Evolutionary conservation across 2,113 vertebrate genomes (phyloP).

Genomic region (Pao palembangensis): DNA sequence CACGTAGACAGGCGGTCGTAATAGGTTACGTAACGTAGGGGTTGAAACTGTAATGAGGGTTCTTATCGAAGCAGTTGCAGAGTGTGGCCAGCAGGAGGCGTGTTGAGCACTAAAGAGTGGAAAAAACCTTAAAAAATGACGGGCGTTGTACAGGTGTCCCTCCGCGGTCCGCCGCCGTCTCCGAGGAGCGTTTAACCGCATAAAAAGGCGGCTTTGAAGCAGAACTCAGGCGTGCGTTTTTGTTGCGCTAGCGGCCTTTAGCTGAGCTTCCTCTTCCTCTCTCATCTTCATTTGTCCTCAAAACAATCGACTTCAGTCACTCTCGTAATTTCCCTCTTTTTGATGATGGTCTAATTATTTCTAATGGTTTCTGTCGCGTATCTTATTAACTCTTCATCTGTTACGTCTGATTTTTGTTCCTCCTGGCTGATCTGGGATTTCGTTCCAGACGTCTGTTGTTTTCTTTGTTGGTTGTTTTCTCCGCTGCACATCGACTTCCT

Average conservation of each 20-base stretch:
- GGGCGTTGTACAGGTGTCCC: not conserved
- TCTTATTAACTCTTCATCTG: constrained; percentile 47
- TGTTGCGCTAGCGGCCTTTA: not conserved
- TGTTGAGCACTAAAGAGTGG: not conserved
- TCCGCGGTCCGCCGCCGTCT: constrained; percentile 7
- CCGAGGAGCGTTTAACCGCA: constrained; percentile 14
- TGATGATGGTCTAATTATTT: constrained; percentile 62
- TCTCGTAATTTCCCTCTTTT: constrained; percentile 32
- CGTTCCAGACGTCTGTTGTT: constrained; percentile 18
- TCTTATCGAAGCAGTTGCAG: no score
- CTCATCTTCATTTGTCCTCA: constrained; percentile 37
- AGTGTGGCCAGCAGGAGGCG: not conserved
- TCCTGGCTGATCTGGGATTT: constrained; percentile 30
- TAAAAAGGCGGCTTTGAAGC: constrained; percentile 19
- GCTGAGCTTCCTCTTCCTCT: constrained; percentile 30
- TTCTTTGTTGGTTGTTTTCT: constrained; percentile 28
- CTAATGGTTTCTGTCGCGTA: constrained; percentile 52
- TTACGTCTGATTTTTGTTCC: constrained; percentile 9
- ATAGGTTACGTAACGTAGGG: no score
- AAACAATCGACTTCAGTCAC: constrained; percentile 60
- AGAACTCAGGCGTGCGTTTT: constrained; percentile 3
- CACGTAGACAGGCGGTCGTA: no score
- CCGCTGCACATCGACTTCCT: constrained; percentile 47
- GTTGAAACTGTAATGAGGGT: no score
- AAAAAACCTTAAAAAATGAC: no score